Conservation (phyloP, 2,888 invertebrate genomes). For the Exephanes ischioxanthus region DNA sequence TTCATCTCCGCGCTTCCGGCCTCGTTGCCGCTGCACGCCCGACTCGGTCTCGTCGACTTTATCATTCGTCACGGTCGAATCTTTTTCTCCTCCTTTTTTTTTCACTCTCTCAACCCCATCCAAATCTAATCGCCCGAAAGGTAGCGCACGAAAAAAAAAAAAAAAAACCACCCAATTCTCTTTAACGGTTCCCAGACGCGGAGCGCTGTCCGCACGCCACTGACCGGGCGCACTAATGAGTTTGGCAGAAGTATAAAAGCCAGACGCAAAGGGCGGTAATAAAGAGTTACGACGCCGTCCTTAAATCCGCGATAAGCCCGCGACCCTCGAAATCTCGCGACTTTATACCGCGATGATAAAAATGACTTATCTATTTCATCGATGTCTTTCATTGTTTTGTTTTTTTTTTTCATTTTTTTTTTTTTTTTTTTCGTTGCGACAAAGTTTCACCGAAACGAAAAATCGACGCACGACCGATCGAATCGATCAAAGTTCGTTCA, state of each 20-base stretch:
- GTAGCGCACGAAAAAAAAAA: not conserved
- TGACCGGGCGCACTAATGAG: slow-evolving; percentile 13
- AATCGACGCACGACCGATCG: slow-evolving; percentile 53
- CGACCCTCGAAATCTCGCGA: not conserved
- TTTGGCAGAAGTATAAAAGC: slow-evolving; percentile 25
- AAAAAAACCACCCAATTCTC: not conserved
- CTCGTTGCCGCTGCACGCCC: not conserved
- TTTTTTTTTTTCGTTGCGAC: not conserved
- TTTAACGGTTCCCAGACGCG: slow-evolving; percentile 23
- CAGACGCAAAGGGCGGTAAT: not conserved
- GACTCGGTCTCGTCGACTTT: slow-evolving; percentile 20
- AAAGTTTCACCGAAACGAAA: not conserved
- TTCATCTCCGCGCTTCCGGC: slow-evolving; percentile 26
- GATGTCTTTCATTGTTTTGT: not conserved
- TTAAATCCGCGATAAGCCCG: not conserved
- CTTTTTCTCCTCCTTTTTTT: slow-evolving; percentile 15
- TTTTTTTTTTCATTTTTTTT: not conserved
- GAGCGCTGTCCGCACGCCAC: slow-evolving; percentile 9
- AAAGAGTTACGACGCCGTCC: slow-evolving; percentile 7
- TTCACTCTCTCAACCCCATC: slow-evolving; percentile 2
- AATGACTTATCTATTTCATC: not conserved
- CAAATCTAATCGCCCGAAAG: slow-evolving; percentile 28
- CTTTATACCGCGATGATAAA: not conserved
- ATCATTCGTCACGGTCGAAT: slow-evolving; percentile 26
- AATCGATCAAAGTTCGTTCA: slow-evolving; percentile 67